Evolutionary conservation across 2,113 vertebrate species (phyloP).

Genomic region (Oxygymnocypris stewartii): DNA sequence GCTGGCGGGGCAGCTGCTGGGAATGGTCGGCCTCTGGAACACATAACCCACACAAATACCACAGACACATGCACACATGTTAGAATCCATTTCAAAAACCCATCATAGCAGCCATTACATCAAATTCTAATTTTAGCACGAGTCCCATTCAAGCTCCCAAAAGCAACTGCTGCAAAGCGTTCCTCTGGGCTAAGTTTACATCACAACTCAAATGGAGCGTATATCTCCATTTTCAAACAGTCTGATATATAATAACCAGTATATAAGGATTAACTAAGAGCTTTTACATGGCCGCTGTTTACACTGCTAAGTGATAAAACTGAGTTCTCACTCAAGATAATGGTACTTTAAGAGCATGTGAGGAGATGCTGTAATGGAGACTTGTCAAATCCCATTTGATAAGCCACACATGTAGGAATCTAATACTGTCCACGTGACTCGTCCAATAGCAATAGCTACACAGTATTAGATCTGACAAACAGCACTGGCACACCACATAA

Average conservation of each 20-base stretch:
- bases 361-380: conserved; percentile 15
- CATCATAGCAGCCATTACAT: conserved; percentile 27
- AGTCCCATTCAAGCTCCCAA: conserved; percentile 1
- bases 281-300: conserved; percentile 25
- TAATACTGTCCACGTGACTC: background rate
- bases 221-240: background rate
- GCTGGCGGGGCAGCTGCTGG: conserved; percentile 93
- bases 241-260: background rate
- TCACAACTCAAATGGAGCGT: background rate
- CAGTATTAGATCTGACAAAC: conserved; percentile 31
- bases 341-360: conserved; percentile 13
- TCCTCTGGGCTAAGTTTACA: conserved; percentile 28
- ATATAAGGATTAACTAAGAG: conserved; percentile 4
- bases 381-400: background rate
- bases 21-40: conserved; percentile 92
- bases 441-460: background rate
- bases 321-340: conserved; percentile 20
- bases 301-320: background rate
- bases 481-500: background rate
- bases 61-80: conserved; percentile 46
- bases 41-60: conserved; percentile 53
- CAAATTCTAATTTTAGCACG: conserved; percentile 29
- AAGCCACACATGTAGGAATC: background rate
- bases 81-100: conserved; percentile 30
- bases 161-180: conserved; percentile 29